Evolutionary conservation across 2,888 invertebrate genomes (phyloP), one percentile per base, ranked within the genome.

Genomic region (Oscheius sp.): DNA sequence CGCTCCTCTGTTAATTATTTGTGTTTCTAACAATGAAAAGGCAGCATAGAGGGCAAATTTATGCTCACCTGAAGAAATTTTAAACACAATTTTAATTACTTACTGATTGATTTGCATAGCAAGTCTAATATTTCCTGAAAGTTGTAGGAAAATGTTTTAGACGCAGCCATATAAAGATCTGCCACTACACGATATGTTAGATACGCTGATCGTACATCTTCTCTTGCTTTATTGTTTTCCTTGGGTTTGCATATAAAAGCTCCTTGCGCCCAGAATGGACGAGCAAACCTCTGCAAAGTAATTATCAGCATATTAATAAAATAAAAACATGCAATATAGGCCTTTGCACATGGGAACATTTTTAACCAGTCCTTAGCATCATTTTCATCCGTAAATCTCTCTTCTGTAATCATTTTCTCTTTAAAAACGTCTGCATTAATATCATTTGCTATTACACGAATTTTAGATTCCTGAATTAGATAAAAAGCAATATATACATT

Each of bases 21-120:
- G 63, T 15, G 27, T 39, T 53, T 69, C 69, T n/a, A 69, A 17
- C 69, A 69, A 64, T 2, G 37, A 31, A 37, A 64, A 50, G 34
- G 63, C 63, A n/a, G 63, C 31, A 27, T 69, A 69, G 5, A 69
- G 29, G 8, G 53, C 27, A 23, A 17, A 12, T 3, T 27, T 1
- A 31, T 58, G 23, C 23, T 69, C 69, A 12, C 64, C 69, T 69
- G 20, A 65, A 52, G 17, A 23, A n/a, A 4, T 5, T 10, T n/a
- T 23, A 1, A 52, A 42, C 8, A 39, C n/a, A 33, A 57, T 12
- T 20, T 23, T 20, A 20, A 2, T n/a, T n/a, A 20, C 27, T 8
- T 10, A 67, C 67, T 33, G 15, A 68, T 68, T n/a, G n/a, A 25
- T 34, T 68, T 68, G 5, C 61, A 34, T 29, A 58, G 33, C 8